Percentiles rank a stretch among this genome's conserved stretches.
phyloP scores from a whole-genome alignment of 2,797 vertebrate genomes.

The Coregonus ussuriensis region DNA sequence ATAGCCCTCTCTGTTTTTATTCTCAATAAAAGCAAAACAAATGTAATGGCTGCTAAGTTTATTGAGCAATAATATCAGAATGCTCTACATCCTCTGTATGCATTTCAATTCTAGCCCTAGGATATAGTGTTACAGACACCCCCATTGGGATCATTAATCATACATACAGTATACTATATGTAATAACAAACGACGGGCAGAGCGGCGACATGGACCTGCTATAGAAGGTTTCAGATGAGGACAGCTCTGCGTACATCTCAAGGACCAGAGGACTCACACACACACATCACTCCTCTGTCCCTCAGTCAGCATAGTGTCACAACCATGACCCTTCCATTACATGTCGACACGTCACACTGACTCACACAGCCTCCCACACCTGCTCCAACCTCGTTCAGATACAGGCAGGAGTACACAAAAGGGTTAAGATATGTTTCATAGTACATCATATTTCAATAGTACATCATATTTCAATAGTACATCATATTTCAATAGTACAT shows the following conservation, averaged over 20 bases:
- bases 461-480: slow-evolving; percentile 29
- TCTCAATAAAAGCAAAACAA: slow-evolving; percentile 65
- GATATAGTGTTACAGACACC: slow-evolving; percentile 65
- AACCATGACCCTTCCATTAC: slow-evolving; percentile 1
- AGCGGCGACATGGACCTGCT: slow-evolving; percentile 40
- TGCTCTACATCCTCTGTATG: slow-evolving; percentile 70
- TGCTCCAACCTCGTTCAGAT: slow-evolving; percentile 21
- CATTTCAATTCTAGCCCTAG: slow-evolving; percentile 74
- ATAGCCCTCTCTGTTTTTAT: slow-evolving; percentile 63
- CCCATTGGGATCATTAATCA: slow-evolving; percentile 71
- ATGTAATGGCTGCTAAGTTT: slow-evolving; percentile 75
- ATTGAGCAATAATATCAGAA: slow-evolving; percentile 74
- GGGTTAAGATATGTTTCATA: slow-evolving; percentile 24
- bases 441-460: slow-evolving; percentile 36
- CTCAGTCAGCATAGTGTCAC: slow-evolving; percentile 44
- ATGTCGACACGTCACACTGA: background rate
- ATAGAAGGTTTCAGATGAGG: slow-evolving; percentile 49
- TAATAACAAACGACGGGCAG: slow-evolving; percentile 58
- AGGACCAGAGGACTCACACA: slow-evolving; percentile 40
- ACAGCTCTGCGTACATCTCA: slow-evolving; percentile 18
- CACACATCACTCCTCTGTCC: slow-evolving; percentile 40
- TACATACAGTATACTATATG: slow-evolving; percentile 54
- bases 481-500: too few species aligned
- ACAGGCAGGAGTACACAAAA: slow-evolving; percentile 22
- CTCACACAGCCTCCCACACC: slow-evolving; percentile 23